Conservation (phyloP, 2,797 vertebrate genomes). For the Delichon dasypus region DNA sequence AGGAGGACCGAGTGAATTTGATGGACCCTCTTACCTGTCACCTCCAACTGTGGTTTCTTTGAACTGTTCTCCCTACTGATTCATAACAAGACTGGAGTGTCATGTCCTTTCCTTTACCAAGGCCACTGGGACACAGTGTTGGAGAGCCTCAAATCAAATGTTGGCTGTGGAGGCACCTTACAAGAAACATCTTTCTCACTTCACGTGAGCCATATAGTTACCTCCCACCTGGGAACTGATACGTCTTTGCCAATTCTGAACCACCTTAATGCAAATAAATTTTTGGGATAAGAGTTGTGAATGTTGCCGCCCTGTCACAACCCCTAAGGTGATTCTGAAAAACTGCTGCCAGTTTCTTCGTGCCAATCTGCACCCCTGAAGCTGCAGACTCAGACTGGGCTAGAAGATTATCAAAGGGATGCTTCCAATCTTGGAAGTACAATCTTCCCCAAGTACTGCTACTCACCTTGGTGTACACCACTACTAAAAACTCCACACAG, state of each 20-base stretch:
- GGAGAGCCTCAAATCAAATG: neutral
- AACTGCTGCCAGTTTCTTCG: neutral
- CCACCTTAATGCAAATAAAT: neutral
- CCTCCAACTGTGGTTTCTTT: neutral
- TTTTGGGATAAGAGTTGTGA: neutral
- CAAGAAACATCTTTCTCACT: neutral
- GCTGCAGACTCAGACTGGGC: accelerated
- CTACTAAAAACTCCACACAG: neutral
- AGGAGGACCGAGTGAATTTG: neutral
- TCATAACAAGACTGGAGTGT: neutral
- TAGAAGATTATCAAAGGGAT: neutral
- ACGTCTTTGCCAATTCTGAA: neutral
- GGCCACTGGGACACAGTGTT: neutral
- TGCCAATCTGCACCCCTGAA: neutral
- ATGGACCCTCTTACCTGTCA: neutral
- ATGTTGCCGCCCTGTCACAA: neutral
- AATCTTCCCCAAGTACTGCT: neutral
- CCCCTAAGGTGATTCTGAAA: neutral
- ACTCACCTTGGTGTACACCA: no score
- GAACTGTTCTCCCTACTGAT: neutral
- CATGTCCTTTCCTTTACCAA: neutral
- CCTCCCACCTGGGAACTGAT: neutral
- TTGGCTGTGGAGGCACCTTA: neutral
- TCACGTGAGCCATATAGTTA: accelerated
- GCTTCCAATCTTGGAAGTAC: neutral